These are phyloP conservation scores for Conus ventricosus DNA, from an alignment of 1,140 invertebrate species.

Conservation along the genomic window DNA sequence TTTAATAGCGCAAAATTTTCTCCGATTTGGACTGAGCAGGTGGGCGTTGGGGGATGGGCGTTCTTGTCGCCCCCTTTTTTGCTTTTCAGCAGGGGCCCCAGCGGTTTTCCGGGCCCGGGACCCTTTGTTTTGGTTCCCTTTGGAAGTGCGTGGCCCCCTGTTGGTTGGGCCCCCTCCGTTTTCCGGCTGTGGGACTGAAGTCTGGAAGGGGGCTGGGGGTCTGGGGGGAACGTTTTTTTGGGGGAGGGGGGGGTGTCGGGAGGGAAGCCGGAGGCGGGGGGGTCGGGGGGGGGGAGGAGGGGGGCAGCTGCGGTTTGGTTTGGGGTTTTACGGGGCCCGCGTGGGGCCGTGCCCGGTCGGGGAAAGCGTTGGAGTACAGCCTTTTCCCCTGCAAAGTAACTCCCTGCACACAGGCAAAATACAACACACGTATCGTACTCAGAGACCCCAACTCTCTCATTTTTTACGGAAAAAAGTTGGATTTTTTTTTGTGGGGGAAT, in stretches of 20 bases:
- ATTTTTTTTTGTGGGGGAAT: too few species aligned
- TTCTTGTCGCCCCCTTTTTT: neutral
- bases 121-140: neutral
- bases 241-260: neutral
- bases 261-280: neutral
- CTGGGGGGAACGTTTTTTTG: neutral
- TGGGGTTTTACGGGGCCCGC: neutral
- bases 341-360: slow-evolving; percentile 41
- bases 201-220: neutral
- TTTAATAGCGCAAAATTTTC: neutral
- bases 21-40: neutral
- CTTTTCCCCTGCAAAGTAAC: slow-evolving; percentile 65
- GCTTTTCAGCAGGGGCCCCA: neutral
- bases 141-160: neutral
- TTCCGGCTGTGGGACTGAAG: neutral
- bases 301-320: neutral
- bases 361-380: slow-evolving; percentile 65
- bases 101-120: neutral
- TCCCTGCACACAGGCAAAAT: slow-evolving; percentile 52
- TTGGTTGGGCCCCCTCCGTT: neutral
- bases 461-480: too few species aligned
- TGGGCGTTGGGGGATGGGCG: neutral
- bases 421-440: too few species aligned
- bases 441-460: too few species aligned
- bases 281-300: slow-evolving; percentile 14